phyloP scores from a whole-genome alignment of 2,113 vertebrate species.

The Seriola aureovittata region DNA sequence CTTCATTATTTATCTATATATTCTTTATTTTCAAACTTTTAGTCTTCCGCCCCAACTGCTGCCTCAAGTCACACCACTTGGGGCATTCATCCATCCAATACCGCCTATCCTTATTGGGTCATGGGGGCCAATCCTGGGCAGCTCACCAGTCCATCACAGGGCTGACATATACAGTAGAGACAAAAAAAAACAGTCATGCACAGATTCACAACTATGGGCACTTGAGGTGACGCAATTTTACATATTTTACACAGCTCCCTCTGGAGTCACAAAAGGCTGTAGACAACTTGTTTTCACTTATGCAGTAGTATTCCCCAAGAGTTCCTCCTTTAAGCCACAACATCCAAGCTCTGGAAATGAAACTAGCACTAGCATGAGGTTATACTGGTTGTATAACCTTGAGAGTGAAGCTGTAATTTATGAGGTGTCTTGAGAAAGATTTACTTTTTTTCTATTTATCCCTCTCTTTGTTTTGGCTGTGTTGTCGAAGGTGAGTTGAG shows the following conservation, averaged over 20 bases:
- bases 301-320: too few relatives aligned
- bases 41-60: neutral
- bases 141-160: too few relatives aligned
- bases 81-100: neutral
- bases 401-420: slow-evolving; percentile 58
- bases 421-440: slow-evolving; percentile 61
- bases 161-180: too few relatives aligned
- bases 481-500: slow-evolving; percentile 34
- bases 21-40: neutral
- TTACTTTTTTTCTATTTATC: slow-evolving; percentile 69
- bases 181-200: too few relatives aligned
- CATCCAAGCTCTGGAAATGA: neutral
- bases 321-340: neutral
- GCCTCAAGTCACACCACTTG: neutral
- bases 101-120: too few relatives aligned
- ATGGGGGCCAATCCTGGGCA: too few relatives aligned
- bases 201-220: too few relatives aligned
- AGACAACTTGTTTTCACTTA: neutral
- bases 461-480: slow-evolving; percentile 60
- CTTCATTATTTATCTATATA: neutral
- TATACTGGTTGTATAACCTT: slow-evolving; percentile 16
- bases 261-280: neutral
- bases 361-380: neutral
- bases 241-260: neutral
- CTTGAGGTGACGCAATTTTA: neutral